These are phyloP conservation scores for Lamprologus speciosus DNA, from an alignment of 2,113 vertebrate species.

Conservation along the genomic window DNA sequence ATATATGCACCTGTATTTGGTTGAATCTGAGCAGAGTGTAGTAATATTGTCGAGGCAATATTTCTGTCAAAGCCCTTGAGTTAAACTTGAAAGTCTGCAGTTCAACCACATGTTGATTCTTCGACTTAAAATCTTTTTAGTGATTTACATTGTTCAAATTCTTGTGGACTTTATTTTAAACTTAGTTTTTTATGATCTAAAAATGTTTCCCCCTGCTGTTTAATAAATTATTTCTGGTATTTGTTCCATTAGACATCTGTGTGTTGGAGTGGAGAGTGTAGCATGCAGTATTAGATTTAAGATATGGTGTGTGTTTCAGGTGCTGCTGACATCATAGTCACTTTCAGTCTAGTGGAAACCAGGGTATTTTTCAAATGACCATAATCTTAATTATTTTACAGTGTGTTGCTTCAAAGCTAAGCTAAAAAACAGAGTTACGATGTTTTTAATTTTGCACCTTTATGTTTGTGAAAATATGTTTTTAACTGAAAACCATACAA, in stretches of 20 bases:
- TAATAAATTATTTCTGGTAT: background rate
- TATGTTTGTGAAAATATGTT: background rate
- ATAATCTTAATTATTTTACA: background rate
- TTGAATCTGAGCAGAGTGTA: background rate
- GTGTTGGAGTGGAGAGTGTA: background rate
- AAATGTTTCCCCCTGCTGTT: rapidly evolving
- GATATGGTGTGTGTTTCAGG: background rate
- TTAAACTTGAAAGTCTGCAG: background rate
- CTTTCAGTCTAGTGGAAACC: background rate
- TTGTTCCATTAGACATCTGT: background rate
- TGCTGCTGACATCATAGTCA: background rate
- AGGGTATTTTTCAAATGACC: background rate
- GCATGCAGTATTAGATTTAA: background rate
- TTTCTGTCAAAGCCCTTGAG: background rate
- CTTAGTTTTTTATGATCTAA: background rate
- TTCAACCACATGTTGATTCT: background rate
- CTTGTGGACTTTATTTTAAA: background rate
- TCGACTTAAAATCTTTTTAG: background rate
- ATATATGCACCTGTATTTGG: background rate
- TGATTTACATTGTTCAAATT: background rate
- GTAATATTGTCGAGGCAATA: background rate
- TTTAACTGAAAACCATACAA: background rate
- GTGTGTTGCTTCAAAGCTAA: background rate
- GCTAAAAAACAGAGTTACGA: background rate
- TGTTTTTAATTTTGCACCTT: background rate